A percentile compares a stretch with the other conserved stretches of the same genome.
Conservation (phyloP, 2,113 vertebrate species). For the Vulpes lagopus region DNA sequence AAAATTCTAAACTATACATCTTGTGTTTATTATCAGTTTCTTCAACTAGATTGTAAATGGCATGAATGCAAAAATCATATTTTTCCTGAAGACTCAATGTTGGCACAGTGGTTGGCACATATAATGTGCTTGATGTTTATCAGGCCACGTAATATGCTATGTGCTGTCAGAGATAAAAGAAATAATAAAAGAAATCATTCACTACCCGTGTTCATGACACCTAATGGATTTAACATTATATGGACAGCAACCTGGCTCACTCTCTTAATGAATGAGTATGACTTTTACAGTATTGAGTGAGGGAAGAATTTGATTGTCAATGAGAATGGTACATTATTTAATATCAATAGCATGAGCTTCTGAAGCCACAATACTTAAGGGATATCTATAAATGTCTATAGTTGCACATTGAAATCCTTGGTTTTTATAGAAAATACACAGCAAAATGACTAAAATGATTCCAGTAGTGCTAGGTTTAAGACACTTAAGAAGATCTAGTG, state of each 20-base stretch:
- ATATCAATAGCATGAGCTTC: not conserved
- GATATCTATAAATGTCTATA: not conserved
- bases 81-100: not conserved
- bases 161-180: not conserved
- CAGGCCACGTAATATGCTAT: not conserved
- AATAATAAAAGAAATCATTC: not conserved
- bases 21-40: not conserved
- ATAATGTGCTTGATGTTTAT: not conserved
- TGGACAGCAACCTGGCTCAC: not conserved
- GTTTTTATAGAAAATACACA: slow-evolving; percentile 59
- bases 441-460: slow-evolving; percentile 67
- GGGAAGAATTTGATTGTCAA: not conserved
- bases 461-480: slow-evolving; percentile 56
- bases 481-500: slow-evolving; percentile 77
- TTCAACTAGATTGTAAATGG: not conserved
- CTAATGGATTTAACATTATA: not conserved
- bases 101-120: not conserved
- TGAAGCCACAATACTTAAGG: not conserved
- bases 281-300: not conserved
- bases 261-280: not conserved
- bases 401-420: slow-evolving; percentile 17
- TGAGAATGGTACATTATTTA: slow-evolving; percentile 25
- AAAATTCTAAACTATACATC: slow-evolving; percentile 5
- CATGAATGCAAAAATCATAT: not conserved
- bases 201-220: not conserved